phyloP scores from a whole-genome alignment of 2,888 invertebrate genomes.

The Acrocera orbiculus region DNA sequence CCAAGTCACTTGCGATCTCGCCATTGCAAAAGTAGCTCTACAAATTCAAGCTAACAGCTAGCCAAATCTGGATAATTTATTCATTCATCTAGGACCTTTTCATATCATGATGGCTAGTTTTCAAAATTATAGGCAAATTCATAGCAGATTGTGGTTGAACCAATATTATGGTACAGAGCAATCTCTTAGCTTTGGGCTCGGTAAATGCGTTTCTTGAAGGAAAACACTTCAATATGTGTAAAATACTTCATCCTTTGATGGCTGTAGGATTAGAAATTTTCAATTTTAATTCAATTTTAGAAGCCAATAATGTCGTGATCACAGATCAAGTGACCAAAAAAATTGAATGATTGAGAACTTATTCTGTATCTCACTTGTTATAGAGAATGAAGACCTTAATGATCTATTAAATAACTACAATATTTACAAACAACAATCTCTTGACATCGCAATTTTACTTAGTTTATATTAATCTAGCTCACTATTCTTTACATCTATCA shows the following conservation, averaged over 20 bases:
- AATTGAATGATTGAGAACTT: too few relatives aligned
- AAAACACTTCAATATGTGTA: conserved; percentile 7
- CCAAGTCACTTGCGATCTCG: conserved; percentile 19
- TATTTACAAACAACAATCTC: too few relatives aligned
- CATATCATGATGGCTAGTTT: conserved; percentile 18
- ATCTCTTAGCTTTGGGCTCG: conserved; percentile 4
- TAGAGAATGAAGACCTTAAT: too few relatives aligned
- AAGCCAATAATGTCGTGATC: too few relatives aligned
- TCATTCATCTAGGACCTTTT: conserved; percentile 23
- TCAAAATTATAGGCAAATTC: conserved; percentile 18
- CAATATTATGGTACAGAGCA: conserved; percentile 3
- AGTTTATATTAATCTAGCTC: not conserved
- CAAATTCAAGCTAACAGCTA: conserved; percentile 17
- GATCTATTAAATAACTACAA: too few relatives aligned
- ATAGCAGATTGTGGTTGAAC: conserved; percentile 12
- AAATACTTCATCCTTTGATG: conserved; percentile 5
- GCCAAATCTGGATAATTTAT: conserved; percentile 19
- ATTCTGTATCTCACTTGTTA: too few relatives aligned
- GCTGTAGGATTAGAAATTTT: not conserved
- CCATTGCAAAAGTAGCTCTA: conserved; percentile 16
- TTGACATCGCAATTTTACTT: not conserved
- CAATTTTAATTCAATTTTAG: too few relatives aligned
- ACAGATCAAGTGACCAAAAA: too few relatives aligned
- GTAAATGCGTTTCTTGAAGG: conserved; percentile 1
- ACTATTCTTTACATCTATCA: not conserved